A percentile compares a stretch with the other conserved stretches of the same genome.
These are phyloP conservation scores for Ganaspis brasiliensis DNA, from an alignment of 2,888 invertebrate genomes.

Conservation along the genomic window DNA sequence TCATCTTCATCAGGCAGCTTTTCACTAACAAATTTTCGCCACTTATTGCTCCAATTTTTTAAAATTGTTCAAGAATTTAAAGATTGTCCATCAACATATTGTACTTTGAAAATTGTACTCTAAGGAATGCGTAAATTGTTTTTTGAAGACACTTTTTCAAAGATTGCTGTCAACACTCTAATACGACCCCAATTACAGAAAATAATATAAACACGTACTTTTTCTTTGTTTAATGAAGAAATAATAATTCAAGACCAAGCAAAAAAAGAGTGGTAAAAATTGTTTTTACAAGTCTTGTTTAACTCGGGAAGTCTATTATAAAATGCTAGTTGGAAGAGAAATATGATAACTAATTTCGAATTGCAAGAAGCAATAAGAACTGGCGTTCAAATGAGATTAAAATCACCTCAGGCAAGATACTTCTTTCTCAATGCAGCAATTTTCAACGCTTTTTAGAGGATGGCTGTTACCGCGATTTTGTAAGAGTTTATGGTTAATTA, in stretches of 20 bases:
- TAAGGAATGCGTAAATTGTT: no score
- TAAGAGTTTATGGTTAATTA: conserved; percentile 40
- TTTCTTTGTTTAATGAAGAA: not conserved
- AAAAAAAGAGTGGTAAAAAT: not conserved
- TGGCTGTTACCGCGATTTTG: conserved; percentile 19
- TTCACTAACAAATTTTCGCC: no score
- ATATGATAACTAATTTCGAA: conserved; percentile 21
- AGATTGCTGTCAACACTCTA: no score
- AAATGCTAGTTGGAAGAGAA: conserved; percentile 6
- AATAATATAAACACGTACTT: no score
- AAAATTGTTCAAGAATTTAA: no score
- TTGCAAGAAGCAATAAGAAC: conserved; percentile 8
- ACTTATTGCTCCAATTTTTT: no score
- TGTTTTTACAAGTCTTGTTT: not conserved
- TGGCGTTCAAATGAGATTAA: conserved; percentile 25
- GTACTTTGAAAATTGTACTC: no score
- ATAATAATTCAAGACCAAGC: not conserved
- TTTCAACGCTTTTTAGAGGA: conserved; percentile 24
- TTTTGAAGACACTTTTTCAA: no score
- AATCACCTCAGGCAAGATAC: conserved; percentile 11
- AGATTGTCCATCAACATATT: no score
- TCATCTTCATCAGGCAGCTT: no score
- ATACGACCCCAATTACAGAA: no score
- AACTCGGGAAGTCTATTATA: not conserved
- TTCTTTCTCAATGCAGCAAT: conserved; percentile 40